These are phyloP conservation scores for Mycalesis mineus DNA, from an alignment of 2,888 invertebrate species.

Conservation along the genomic window DNA sequence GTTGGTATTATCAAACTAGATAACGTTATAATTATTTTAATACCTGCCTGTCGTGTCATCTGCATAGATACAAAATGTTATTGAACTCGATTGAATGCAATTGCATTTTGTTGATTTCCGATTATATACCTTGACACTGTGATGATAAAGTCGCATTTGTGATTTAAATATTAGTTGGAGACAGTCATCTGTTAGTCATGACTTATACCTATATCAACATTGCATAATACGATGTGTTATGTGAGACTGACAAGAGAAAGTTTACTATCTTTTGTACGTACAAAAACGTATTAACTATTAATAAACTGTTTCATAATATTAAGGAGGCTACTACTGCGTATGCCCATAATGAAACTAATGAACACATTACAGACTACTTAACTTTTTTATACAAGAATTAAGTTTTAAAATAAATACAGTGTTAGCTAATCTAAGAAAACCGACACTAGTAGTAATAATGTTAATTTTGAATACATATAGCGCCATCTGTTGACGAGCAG, in stretches of 20 bases:
- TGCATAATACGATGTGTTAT: slow-evolving; percentile 35
- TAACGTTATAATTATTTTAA: neutral
- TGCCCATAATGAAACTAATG: too few relatives aligned
- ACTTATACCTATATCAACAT: slow-evolving; percentile 35
- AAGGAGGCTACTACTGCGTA: neutral
- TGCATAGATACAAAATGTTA: slow-evolving; percentile 16
- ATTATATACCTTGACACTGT: neutral
- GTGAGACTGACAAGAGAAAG: slow-evolving; percentile 45
- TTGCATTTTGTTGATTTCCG: neutral
- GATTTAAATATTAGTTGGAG: neutral
- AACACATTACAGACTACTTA: too few relatives aligned
- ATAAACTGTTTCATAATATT: neutral
- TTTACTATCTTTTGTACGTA: slow-evolving; percentile 21
- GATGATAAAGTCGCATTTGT: neutral
- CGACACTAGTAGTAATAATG: too few relatives aligned
- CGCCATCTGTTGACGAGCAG: slow-evolving; percentile 45
- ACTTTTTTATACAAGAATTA: too few relatives aligned
- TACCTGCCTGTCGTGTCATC: neutral
- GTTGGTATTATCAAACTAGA: neutral
- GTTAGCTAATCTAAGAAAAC: too few relatives aligned
- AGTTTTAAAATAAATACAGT: too few relatives aligned
- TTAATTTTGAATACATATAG: slow-evolving; percentile 1
- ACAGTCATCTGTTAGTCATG: slow-evolving; percentile 21
- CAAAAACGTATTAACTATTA: neutral
- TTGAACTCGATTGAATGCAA: slow-evolving; percentile 22